phyloP scores from a whole-genome alignment of 2,888 invertebrate genomes.

The Tipula lateralis region DNA sequence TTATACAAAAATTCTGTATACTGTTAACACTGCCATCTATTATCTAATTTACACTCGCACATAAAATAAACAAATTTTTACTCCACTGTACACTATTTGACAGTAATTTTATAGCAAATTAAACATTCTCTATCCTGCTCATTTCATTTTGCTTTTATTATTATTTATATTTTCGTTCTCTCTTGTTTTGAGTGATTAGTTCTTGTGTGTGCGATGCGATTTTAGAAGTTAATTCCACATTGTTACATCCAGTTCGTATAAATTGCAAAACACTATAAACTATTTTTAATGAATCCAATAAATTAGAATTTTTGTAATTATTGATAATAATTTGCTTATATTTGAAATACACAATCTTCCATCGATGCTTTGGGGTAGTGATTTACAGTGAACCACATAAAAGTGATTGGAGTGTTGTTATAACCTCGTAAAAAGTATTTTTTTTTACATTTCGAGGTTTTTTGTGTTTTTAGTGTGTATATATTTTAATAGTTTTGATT shows the following conservation, averaged over 20 bases:
- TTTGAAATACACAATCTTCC: neutral
- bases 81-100: neutral
- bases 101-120: neutral
- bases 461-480: neutral
- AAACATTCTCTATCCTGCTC: neutral
- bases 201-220: neutral
- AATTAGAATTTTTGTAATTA: neutral
- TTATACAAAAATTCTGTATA: neutral
- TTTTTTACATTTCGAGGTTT: neutral
- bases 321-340: neutral
- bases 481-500: neutral
- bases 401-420: neutral
- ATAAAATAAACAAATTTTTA: neutral
- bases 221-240: neutral
- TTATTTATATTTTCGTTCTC: neutral
- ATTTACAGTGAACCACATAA: neutral
- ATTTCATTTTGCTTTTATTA: neutral
- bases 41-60: neutral
- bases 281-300: neutral
- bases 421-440: neutral
- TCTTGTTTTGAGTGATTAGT: neutral
- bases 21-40: neutral
- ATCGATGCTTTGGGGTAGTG: neutral
- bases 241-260: neutral
- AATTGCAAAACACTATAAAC: neutral